Percentiles rank a stretch among this genome's conserved stretches.
phyloP scores from a whole-genome alignment of 2,797 vertebrate genomes.

The Microctenopoma steveboyesi region DNA sequence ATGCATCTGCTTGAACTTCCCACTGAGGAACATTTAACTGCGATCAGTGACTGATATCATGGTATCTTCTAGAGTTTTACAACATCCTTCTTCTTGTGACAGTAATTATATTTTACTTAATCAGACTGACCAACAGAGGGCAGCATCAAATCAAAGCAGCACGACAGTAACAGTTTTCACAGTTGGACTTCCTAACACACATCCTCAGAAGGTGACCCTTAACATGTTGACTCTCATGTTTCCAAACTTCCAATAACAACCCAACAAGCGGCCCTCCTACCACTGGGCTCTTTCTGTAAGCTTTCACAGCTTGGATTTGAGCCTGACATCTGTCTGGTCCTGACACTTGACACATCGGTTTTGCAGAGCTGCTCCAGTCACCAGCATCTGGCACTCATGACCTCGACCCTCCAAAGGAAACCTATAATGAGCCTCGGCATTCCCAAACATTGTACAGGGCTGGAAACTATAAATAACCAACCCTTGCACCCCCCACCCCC shows the following conservation, averaged over 20 bases:
- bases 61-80: neutral
- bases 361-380: conserved; percentile 44
- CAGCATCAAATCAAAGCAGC: conserved; percentile 47
- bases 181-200: conserved; percentile 1
- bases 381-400: conserved; percentile 74
- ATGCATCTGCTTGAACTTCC: conserved; percentile 17
- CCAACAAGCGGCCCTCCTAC: neutral
- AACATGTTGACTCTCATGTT: neutral
- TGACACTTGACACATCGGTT: conserved; percentile 46
- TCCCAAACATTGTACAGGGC: conserved; percentile 52
- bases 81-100: neutral
- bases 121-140: conserved; percentile 61
- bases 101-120: neutral
- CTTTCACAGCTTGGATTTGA: conserved; percentile 29
- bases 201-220: conserved; percentile 4
- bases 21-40: conserved; percentile 34
- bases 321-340: conserved; percentile 55
- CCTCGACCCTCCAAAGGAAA: conserved; percentile 69
- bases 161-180: conserved; percentile 27
- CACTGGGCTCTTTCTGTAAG: neutral
- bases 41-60: neutral
- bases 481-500: conserved; percentile 15
- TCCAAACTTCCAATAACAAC: neutral
- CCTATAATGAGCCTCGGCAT: conserved; percentile 71
- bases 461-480: conserved; percentile 73